A percentile compares a stretch with the other conserved stretches of the same genome.
Evolutionary conservation across 2,888 invertebrate genomes (phyloP).

Genomic region (Drosophila atroscutellata): DNA sequence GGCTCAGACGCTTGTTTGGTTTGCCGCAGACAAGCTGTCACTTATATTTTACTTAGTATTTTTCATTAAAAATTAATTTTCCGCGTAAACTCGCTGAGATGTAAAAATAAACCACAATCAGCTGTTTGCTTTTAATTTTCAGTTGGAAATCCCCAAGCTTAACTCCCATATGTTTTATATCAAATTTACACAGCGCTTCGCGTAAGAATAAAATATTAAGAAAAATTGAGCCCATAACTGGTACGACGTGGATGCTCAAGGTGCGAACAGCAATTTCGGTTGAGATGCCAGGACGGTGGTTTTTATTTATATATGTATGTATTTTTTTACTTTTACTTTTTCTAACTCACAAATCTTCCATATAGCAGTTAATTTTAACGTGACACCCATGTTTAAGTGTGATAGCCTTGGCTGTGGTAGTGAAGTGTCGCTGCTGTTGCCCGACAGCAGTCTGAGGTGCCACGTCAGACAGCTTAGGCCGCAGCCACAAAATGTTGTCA

Average conservation of each 20-base stretch:
- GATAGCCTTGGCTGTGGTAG: slow-evolving; percentile 15
- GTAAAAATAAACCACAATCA: slow-evolving; percentile 14
- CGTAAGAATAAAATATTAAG: slow-evolving; percentile 44
- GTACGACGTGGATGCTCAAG: slow-evolving; percentile 51
- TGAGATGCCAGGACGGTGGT: slow-evolving; percentile 15
- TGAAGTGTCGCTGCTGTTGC: slow-evolving; percentile 33
- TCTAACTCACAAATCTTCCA: slow-evolving; percentile 62
- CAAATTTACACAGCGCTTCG: slow-evolving; percentile 49
- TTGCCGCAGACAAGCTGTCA: slow-evolving; percentile 20
- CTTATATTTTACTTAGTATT: slow-evolving; percentile 12
- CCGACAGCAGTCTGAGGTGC: slow-evolving; percentile 2
- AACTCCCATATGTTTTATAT: slow-evolving; percentile 20
- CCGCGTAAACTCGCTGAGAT: slow-evolving; percentile 7
- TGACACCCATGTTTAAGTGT: slow-evolving; percentile 37
- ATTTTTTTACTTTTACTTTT: slow-evolving; percentile 2
- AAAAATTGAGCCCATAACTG: slow-evolving; percentile 56
- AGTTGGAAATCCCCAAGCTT: background rate
- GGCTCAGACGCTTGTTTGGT: slow-evolving; percentile 48
- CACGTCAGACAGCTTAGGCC: slow-evolving; percentile 10
- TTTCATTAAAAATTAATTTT: slow-evolving; percentile 37
- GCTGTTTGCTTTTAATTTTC: slow-evolving; percentile 45
- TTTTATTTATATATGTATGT: slow-evolving; percentile 6
- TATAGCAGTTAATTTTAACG: slow-evolving; percentile 68
- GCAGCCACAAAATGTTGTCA: slow-evolving; percentile 53
- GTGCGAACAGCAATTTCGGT: slow-evolving; percentile 10